phyloP scores from a whole-genome alignment of 1,140 invertebrate genomes.

The Aleiodes sp. region DNA sequence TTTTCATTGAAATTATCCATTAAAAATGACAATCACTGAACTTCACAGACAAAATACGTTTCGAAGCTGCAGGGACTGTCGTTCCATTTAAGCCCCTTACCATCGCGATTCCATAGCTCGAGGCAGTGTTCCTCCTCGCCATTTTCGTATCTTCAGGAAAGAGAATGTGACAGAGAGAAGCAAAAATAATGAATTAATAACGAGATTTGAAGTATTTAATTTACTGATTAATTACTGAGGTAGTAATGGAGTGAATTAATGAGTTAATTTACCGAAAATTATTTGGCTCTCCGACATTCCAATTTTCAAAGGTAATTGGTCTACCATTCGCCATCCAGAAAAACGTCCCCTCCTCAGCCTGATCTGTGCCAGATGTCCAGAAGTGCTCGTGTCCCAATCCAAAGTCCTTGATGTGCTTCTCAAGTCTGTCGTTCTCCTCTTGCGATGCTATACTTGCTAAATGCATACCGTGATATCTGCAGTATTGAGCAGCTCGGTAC shows the following conservation, averaged over 20 bases:
- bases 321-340: conserved; percentile 93
- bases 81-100: conserved; percentile 92
- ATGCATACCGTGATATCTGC: conserved; percentile 91
- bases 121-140: conserved; percentile 91
- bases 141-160: conserved; percentile 76
- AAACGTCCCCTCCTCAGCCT: conserved; percentile 88
- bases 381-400: conserved; percentile 90
- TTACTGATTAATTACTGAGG: background rate
- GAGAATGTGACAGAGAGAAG: background rate
- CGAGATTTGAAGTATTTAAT: background rate
- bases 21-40: conserved; percentile 64
- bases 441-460: conserved; percentile 87
- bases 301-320: conserved; percentile 89
- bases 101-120: conserved; percentile 90
- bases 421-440: conserved; percentile 87
- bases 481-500: conserved; percentile 91
- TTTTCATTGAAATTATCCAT: background rate
- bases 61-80: conserved; percentile 92
- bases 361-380: conserved; percentile 91
- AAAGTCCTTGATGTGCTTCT: conserved; percentile 84
- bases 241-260: background rate
- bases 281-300: conserved; percentile 91
- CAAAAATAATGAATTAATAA: background rate
- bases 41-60: conserved; percentile 92
- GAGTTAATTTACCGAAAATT: conserved; percentile 74